A percentile compares a stretch with the other conserved stretches of the same genome.
phyloP scores from a whole-genome alignment of 35 echinoderm and acorn worm genomes.

The Acanthaster planci region DNA sequence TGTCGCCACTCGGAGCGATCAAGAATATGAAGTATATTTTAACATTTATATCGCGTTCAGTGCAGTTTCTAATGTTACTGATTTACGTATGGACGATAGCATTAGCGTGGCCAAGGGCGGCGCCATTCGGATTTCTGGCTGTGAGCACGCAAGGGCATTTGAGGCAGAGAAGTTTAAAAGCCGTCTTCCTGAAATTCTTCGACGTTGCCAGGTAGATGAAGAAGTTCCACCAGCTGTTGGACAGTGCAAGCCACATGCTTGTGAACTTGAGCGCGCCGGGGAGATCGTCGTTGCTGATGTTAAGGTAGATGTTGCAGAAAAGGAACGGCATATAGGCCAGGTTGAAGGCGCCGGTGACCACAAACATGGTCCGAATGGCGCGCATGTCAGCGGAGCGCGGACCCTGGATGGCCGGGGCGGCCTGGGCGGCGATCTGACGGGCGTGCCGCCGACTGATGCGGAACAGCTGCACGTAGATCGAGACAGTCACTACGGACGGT shows the following conservation, averaged over 20 bases:
- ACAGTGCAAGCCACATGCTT: conserved; percentile 8
- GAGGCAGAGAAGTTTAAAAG: neutral
- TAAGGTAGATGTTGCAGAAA: neutral
- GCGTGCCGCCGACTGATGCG: conserved; percentile 25
- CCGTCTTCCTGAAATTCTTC: neutral
- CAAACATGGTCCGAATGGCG: conserved; percentile 26
- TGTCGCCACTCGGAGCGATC: too few relatives aligned
- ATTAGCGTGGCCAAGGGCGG: too few relatives aligned
- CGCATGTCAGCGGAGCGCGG: neutral
- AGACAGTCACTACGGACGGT: conserved; percentile 32
- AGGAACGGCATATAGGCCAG: conserved; percentile 18
- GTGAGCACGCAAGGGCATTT: neutral
- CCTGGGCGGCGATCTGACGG: conserved; percentile 23
- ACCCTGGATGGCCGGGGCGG: neutral
- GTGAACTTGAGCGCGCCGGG: neutral
- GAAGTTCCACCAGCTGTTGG: conserved; percentile 47
- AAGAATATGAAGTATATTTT: too few relatives aligned
- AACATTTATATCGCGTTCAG: too few relatives aligned
- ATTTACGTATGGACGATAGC: too few relatives aligned
- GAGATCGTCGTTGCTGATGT: neutral
- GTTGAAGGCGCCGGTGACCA: conserved; percentile 45
- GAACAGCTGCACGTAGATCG: conserved; percentile 8
- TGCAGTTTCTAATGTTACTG: too few relatives aligned
- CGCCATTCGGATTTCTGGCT: too few relatives aligned
- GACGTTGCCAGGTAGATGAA: conserved; percentile 31